Evolutionary conservation across 2,113 vertebrate genomes (phyloP), one percentile per base, ranked within the genome.

Genomic region (Caranx melampygus): DNA sequence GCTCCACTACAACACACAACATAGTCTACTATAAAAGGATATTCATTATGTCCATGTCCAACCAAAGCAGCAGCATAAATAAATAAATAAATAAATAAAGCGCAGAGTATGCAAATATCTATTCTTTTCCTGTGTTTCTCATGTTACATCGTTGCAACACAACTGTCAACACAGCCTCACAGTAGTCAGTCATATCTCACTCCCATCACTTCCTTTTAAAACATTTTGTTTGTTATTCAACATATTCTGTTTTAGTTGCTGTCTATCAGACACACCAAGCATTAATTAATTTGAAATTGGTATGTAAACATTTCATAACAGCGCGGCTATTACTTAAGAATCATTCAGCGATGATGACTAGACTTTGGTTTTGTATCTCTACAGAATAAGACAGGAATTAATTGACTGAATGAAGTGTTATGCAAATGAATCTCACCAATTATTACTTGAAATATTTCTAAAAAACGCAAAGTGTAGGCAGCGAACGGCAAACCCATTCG

Each of bases 151-250:
- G 31, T 34, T 37, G 1, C 14, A 62, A 68, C 63, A 0, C 20
- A 62, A 68, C 57, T 65, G 55, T 60, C 61, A 80, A 20, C 7
- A 21, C 33, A 76, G 49, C 51, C 18, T 69, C 57, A 61, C 18
- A 59, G 65, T 18, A 26, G 14, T 73, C 35, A 54, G 26, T 59
- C 26, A 42, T 6, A n/a, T 51, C 26, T 44, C 42, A 60, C 3
- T 31, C 5, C 57, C 16, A 54, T 74, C 21, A 35, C 14, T 34
- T 40, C 12, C 15, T 51, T 55, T 64, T 44, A 21, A 11, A 3
- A 31, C 14, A 54, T 51, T 54, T 42, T 54, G 20, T 54, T 16
- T 42, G 4, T 37, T 18, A 12, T 47, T 59, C 14, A 35, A 65
- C 8, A 58, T 37, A 35, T 35, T 35, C 12, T n/a, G 20, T 42